Evolutionary conservation across 2,797 vertebrate species (phyloP).

Genomic region (Syngnathus acus): DNA sequence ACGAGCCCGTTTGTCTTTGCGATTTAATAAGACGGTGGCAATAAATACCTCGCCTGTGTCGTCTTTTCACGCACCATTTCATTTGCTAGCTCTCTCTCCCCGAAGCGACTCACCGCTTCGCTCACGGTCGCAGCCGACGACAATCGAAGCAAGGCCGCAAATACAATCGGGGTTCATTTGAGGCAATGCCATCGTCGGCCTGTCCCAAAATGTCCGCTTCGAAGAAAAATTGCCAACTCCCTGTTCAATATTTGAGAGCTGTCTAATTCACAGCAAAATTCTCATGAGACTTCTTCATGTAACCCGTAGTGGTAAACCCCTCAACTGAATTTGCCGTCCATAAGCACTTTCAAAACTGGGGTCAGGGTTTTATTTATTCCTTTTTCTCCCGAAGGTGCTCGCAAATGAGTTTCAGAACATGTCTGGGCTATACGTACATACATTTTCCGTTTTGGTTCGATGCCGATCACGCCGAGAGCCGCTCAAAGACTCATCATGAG

Average conservation of each 20-base stretch:
- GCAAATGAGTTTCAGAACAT: neutral
- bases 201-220: too few species aligned
- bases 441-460: neutral
- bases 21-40: constrained; percentile 56
- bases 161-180: neutral
- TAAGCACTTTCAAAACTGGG: neutral
- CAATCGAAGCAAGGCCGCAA: too few species aligned
- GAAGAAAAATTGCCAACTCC: too few species aligned
- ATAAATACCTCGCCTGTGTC: constrained; percentile 38
- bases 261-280: too few species aligned
- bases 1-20: constrained; percentile 42
- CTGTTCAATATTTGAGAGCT: too few species aligned
- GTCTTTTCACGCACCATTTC: constrained; percentile 18
- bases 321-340: neutral
- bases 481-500: neutral
- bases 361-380: neutral
- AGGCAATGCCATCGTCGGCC: too few species aligned
- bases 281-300: too few species aligned
- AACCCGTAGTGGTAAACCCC: too few species aligned
- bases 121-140: neutral
- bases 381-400: neutral
- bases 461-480: neutral
- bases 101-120: neutral
- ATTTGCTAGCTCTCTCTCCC: neutral
- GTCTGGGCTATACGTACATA: neutral